Evolutionary conservation across 2,888 invertebrate species (phyloP), one percentile per base, ranked within the genome.

Genomic region (Diarsia brunnea): DNA sequence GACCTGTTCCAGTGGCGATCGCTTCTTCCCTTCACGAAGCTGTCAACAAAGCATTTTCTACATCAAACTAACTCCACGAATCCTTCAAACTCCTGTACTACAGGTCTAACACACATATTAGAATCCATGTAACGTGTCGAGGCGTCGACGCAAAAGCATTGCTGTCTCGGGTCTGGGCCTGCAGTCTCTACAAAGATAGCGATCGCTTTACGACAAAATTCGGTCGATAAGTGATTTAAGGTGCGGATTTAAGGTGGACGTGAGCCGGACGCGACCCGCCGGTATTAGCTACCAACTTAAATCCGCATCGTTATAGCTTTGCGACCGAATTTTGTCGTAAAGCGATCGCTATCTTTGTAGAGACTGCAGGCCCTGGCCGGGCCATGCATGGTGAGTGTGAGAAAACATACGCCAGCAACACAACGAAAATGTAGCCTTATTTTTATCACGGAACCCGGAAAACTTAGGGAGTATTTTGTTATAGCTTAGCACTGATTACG

Each of bases 121-220:
- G 19, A 38, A 60, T 21, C 24, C 31, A 38, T 49, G 47, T 12
- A 69, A 49, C 45, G 61, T 47, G 53, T 73, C 61, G 24, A 74
- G 24, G 61, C 14, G 51, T 31, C 72, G 45, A 27, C 27, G 21
- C 51, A 74, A 53, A 53, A 53, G 73, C 8, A 16, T 43, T 38
- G 47, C 43, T 14, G 53, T 73, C 19, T 38, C 24, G 31, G 24
- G 38, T 38, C 8, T 8, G n/a, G n/a, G n/a, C n/a, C n/a, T n/a
- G n/a, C n/a, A n/a, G n/a, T n/a, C n/a, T n/a, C n/a, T n/a, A n/a
- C n/a, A n/a, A n/a, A n/a, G n/a, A n/a, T n/a, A n/a, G n/a, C n/a
- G n/a, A n/a, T n/a, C n/a, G n/a, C n/a, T n/a, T n/a, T n/a, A n/a
- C n/a, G n/a, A n/a, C n/a, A n/a, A n/a, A n/a, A n/a, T n/a, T n/a